Base-by-base conservation (phyloP, 2,113 vertebrate species). In the Brachypteracias leptosomus region DNA sequence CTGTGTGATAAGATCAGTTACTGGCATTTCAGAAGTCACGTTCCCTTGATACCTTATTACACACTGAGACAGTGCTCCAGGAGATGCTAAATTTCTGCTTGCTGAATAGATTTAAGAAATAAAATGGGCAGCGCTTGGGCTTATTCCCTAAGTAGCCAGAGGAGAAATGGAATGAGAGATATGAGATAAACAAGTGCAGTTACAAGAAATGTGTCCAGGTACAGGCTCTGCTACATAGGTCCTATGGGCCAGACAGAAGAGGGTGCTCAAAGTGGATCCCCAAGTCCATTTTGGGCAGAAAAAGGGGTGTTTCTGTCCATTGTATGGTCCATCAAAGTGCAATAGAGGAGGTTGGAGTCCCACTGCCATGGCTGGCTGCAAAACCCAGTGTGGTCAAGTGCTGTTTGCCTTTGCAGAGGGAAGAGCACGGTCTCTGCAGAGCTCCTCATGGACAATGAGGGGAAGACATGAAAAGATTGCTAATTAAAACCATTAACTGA, bases 401-500 rank as follows among this genome's bases (percentile, higher is more conserved):
- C 66, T n/a, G 8, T 2, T 1, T 13, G 17, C 46, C 61, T 79
- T 38, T 26, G 59, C 38, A 47, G 75, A 73, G 42, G 28, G 22
- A 73, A 77, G 28, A 77, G 54, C 54, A 13, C 6, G 3, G 0
- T 47, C 59, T 61, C 42, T 31, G 84, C 84, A 47, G 70, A 78
- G 38, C 72, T 62, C 38, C 55, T 59, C 1, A 1, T n/a, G 55
- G 85, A 70, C 66, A 38, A 18, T 1, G 33, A 79, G 46, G 71
- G 36, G 58, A 68, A 65, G 62, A 93, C 62, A 76, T 51, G 78
- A 73, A 83, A 83, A 70, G 63, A 46, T 42, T 73, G 66, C 75
- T 95, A 95, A 95, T 96, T 77, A 95, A 85, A 93, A 49, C 46
- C 46, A 42, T 92, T 85, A 85, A 85, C 63, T 46, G 78, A 72